Evolutionary conservation across 2,888 invertebrate genomes (phyloP), one percentile per base, ranked within the genome.

Genomic region (Acleris literana): DNA sequence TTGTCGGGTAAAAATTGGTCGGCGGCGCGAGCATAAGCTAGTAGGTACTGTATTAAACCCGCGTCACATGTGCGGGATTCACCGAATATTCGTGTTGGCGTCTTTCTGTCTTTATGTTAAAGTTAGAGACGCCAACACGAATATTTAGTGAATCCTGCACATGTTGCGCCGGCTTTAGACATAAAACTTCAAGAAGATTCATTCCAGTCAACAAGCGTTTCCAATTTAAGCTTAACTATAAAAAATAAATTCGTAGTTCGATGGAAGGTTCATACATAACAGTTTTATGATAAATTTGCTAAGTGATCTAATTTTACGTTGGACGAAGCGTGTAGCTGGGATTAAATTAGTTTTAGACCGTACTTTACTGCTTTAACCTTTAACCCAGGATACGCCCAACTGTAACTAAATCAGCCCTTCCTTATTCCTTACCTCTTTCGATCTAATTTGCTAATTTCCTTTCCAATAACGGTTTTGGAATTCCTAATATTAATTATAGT

Each of bases 391-490:
- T 54, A 53, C 67, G 58, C 39, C 46, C 46, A 51, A 51, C 59
- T 4, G 51, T 64, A 60, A 56, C 68, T 63, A 33, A 51, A 64
- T 59, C 63, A 58, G 63, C n/a, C 56, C 62, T 46, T 55, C 56
- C 61, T 65, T 61, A 25, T 13, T 4, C 39, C 33, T 39, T 16
- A 51, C 51, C 46, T 66, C 62, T 62, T 66, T 66, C 62, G 60
- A 46, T 17, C 46, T 17, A 46, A 39, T 49, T 33, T 33, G 0
- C 9, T 65, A 65, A 65, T 65, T 65, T 59, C 49, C 51, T 56
- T 51, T 52, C 52, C 39, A 62, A 52, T 62, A 62, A 62, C 56
- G 66, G 66, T 57, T 61, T 44, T 25, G 5, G 57, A 62, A 51
- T 57, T 46, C 46, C 46, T 33, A 43, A 65, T 61, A 56, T 61